Evolutionary conservation across 2,113 vertebrate species (phyloP), one percentile per base, ranked within the genome.

Genomic region (Forbesichthys papilliferus): DNA sequence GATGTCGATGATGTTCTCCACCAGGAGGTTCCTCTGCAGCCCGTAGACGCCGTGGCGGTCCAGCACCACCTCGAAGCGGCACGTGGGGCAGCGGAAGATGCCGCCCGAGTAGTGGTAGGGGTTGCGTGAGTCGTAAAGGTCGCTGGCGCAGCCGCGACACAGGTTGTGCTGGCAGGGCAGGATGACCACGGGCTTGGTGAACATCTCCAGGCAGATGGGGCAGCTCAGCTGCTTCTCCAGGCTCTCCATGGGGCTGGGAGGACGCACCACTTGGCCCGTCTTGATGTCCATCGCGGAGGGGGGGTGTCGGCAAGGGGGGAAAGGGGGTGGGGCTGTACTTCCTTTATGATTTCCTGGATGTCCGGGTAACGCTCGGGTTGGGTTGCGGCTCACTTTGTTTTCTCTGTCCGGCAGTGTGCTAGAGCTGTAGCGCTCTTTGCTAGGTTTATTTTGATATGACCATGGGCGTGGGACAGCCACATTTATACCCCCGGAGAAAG

Each of bases 151-250:
- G 81, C 95, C 90, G 67, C 95, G 92, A 76, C 95, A 96, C 3
- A 98, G 92, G 87, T 98, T 98, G 87, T 98, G 96, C 75, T 98
- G 96, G 84, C 96, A 98, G 0, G 96, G 96, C 59, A 98, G 87
- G 88, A 98, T 96, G 54, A 98, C 95, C 84, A 98, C 96, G 0
- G 96, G 96, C 71, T 96, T 97, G 90, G 86, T 91, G 90, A 98
- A 94, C 95, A 96, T 94, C 79, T 98, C 96, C 80, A 98, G 91
- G 86, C 96, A 98, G 77, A 98, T 96, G 54, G 96, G 96, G 9
- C 96, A 98, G 86, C 95, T 95, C 11, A 97, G 88, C 88, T 98
- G 96, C 83, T 94, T 94, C 90, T 98, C 95, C 90, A 97, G 84
- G 75, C 83, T 95, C 80, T 98, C 95, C 94, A 96, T 87, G 47